phyloP scores from a whole-genome alignment of 2,888 invertebrate species.

The Limnephilus lunatus region DNA sequence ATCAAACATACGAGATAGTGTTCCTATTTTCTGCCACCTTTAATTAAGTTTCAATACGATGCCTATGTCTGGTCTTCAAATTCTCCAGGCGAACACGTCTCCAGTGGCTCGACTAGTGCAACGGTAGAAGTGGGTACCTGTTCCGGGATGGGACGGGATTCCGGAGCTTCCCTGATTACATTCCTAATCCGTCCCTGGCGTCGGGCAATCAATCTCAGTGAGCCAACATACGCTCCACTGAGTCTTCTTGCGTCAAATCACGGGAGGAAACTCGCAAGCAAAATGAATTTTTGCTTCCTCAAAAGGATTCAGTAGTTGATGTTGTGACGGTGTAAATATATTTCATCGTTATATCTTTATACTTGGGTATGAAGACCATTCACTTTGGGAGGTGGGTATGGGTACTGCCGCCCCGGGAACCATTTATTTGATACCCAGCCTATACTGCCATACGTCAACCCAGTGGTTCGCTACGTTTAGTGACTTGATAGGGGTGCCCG shows the following conservation, averaged over 20 bases:
- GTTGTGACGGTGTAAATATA: not conserved
- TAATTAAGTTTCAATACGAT: not conserved
- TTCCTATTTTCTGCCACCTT: not conserved
- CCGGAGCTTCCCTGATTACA: conserved; percentile 23
- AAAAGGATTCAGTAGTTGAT: not conserved
- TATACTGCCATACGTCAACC: too few relatives aligned
- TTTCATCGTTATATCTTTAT: not conserved
- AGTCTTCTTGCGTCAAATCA: conserved; percentile 21
- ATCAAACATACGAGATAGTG: not conserved
- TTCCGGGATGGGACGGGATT: not conserved
- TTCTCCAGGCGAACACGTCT: not conserved
- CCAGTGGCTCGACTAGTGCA: too few relatives aligned
- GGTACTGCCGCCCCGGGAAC: too few relatives aligned
- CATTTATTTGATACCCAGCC: too few relatives aligned
- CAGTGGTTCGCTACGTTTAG: too few relatives aligned
- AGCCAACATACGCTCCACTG: not conserved
- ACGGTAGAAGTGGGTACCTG: not conserved
- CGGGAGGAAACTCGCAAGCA: not conserved
- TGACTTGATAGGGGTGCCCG: too few relatives aligned
- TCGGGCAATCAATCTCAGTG: conserved; percentile 29
- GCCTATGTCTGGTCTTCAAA: not conserved
- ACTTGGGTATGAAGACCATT: too few relatives aligned
- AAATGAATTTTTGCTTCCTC: not conserved
- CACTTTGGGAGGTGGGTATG: too few relatives aligned
- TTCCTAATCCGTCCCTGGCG: conserved; percentile 25